These are phyloP conservation scores for Hetaerina titia DNA, from an alignment of 2,888 invertebrate species.

Conservation along the genomic window DNA sequence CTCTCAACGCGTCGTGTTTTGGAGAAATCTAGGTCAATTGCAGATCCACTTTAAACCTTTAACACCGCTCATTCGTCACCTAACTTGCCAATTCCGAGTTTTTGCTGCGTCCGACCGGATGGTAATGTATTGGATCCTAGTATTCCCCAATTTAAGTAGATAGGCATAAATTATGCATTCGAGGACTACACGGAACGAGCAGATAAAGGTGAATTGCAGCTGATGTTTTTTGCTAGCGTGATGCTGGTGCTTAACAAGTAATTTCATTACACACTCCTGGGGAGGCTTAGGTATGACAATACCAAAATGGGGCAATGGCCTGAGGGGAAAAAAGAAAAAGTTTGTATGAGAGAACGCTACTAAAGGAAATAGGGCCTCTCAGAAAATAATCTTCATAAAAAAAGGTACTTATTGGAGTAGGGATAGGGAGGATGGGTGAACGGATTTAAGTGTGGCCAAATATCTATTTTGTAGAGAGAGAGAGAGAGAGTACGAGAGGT, in stretches of 20 bases:
- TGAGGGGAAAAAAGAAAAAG: not conserved
- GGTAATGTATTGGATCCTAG: constrained; percentile 26
- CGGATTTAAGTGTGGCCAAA: not conserved
- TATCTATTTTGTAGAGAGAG: not conserved
- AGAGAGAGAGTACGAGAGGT: too few species aligned
- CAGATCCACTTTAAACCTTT: constrained; percentile 39
- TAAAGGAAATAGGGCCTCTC: not conserved
- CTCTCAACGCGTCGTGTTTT: constrained; percentile 2
- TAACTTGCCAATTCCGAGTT: not conserved
- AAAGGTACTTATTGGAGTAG: not conserved
- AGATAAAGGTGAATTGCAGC: not conserved
- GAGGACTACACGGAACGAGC: not conserved
- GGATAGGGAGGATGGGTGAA: not conserved
- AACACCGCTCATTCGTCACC: constrained; percentile 27
- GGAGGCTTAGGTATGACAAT: not conserved
- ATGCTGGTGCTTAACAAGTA: not conserved
- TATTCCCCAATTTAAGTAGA: constrained; percentile 7
- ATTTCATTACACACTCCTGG: not conserved
- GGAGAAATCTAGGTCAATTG: constrained; percentile 15
- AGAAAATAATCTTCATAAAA: not conserved
- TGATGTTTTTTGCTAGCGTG: not conserved
- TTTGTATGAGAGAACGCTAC: not conserved
- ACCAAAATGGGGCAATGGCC: not conserved
- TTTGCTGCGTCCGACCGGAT: not conserved
- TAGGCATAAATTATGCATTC: constrained; percentile 23